Base-by-base conservation (phyloP, 2,888 invertebrate genomes). In the Alsophila aescularia region DNA sequence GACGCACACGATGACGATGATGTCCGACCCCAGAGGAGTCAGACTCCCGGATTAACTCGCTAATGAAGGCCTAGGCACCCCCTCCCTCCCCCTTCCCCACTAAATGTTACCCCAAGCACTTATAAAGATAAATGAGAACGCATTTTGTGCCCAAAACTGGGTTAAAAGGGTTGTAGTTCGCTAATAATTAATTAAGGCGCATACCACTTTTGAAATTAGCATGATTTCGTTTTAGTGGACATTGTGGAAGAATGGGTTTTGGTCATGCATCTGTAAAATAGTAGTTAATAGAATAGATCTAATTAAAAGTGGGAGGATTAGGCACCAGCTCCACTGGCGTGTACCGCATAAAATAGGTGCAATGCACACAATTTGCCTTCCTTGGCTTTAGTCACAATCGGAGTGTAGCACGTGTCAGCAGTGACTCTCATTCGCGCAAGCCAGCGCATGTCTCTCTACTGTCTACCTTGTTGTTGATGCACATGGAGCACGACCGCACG, bases 131-230 rank as follows among this genome's bases (percentile, higher is more conserved):
- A 85, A 87, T 83, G 79, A 60, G 77, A 74, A 78, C 73, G 72
- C 71, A 72, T 77, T 80, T 77, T 71, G 67, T 70, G 66, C 69
- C 66, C 68, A 69, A 69, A 81, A 81, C 69, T 73, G 72, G 79
- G 77, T 78, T 81, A 82, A 85, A 87, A 85, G 85, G 85, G 85
- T 83, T 83, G 79, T 79, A 79, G 79, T 78, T 72, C 69, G 71
- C 73, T 77, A 81, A 85, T 86, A 86, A 85, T 87, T 87, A 87
- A 85, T 86, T 82, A 77, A 76, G 82, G 79, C 77, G 75, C 67
- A 75, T 69, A 72, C 77, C 74, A 73, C 75, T 75, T 75, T 69
- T 62, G 53, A 72, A 79, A 83, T 81, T 81, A 82, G 75, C 75
- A 77, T 77, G 70, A 73, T 75, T 70, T 63, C 67, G 75, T 81